These are phyloP conservation scores for Sebastes oblongus DNA, from an alignment of 2,797 vertebrate species.

Conservation along the genomic window DNA sequence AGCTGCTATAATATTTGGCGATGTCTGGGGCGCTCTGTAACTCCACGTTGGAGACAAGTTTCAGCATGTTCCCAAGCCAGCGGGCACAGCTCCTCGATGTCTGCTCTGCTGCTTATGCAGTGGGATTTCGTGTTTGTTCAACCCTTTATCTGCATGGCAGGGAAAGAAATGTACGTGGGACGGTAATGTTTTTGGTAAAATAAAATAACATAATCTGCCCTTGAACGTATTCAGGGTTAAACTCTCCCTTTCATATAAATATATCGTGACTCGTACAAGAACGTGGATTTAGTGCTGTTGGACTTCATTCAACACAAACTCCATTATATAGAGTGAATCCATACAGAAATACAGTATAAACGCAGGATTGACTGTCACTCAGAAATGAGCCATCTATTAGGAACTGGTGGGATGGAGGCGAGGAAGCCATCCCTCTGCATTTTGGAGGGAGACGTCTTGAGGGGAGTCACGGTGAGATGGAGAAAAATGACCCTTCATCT, in stretches of 20 bases:
- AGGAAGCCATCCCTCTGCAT: conserved; percentile 50
- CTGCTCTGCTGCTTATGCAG: background rate
- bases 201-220: background rate
- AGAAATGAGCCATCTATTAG: conserved; percentile 46
- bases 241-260: background rate
- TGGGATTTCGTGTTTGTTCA: background rate
- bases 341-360: background rate
- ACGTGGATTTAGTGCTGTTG: background rate
- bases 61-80: conserved; percentile 31
- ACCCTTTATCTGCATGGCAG: background rate
- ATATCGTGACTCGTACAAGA: background rate
- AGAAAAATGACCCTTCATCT: conserved; percentile 77
- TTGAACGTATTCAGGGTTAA: background rate
- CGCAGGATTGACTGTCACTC: conserved; percentile 36
- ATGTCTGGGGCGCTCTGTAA: conserved; percentile 36
- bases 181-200: background rate
- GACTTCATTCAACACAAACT: background rate
- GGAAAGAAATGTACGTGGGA: background rate
- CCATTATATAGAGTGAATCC: background rate
- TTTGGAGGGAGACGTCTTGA: conserved; percentile 56
- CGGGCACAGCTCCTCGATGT: background rate
- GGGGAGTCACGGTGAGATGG: conserved; percentile 57
- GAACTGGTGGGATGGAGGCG: conserved; percentile 16
- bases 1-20: conserved; percentile 60
- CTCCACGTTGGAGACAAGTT: conserved; percentile 37